Conservation (phyloP, 2,113 vertebrate genomes). For the Verasper variegatus region DNA sequence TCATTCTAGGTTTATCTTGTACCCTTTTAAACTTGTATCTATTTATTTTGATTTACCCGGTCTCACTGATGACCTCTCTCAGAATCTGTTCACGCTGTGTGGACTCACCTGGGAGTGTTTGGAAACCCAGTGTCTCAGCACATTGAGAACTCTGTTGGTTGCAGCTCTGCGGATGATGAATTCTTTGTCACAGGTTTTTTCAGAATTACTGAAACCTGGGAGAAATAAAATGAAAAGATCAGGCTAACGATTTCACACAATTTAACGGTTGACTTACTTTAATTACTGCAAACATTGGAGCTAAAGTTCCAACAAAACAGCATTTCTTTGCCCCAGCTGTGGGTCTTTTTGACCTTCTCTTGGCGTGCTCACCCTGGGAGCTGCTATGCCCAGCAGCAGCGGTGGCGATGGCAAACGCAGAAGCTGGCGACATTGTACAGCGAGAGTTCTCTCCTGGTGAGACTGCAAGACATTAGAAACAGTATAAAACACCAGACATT, state of each 20-base stretch:
- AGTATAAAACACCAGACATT: background rate
- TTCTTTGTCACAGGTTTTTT: slow-evolving; percentile 93
- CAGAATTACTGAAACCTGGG: slow-evolving; percentile 88
- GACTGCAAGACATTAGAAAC: slow-evolving; percentile 73
- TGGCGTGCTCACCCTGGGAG: slow-evolving; percentile 85
- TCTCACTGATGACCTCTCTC: background rate
- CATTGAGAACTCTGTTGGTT: slow-evolving; percentile 95
- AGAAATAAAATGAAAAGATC: background rate
- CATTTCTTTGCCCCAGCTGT: background rate
- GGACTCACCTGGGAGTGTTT: slow-evolving; percentile 94
- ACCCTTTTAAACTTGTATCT: no score
- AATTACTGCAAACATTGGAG: background rate
- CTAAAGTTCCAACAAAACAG: background rate
- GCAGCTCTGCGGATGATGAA: slow-evolving; percentile 96
- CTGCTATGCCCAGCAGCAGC: slow-evolving; percentile 93
- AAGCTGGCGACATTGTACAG: slow-evolving; percentile 91
- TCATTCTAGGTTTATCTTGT: no score
- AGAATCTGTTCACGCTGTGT: background rate
- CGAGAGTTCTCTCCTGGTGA: slow-evolving; percentile 87
- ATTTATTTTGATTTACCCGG: no score
- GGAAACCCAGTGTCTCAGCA: slow-evolving; percentile 97
- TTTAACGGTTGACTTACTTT: no score
- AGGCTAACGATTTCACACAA: background rate
- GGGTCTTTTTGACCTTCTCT: slow-evolving; percentile 7
- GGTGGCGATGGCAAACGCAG: slow-evolving; percentile 95